phyloP scores from a whole-genome alignment of 2,113 vertebrate species.

The Hipposideros armiger region DNA sequence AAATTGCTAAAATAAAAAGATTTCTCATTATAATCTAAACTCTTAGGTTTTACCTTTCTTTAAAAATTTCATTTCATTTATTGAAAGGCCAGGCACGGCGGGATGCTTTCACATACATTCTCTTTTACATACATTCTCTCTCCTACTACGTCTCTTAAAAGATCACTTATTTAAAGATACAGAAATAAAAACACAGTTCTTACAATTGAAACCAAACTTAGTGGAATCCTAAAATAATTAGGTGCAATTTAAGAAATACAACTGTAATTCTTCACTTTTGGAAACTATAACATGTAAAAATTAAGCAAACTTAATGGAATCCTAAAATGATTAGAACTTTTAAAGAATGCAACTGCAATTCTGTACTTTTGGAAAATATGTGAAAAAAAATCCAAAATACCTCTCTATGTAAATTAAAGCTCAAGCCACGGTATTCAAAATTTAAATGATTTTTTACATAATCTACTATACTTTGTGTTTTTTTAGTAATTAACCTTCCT shows the following conservation, averaged over 20 bases:
- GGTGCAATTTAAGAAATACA: conserved; percentile 32
- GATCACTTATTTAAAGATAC: conserved; percentile 21
- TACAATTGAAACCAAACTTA: conserved; percentile 25
- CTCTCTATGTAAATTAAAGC: conserved; percentile 80
- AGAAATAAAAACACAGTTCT: conserved; percentile 45
- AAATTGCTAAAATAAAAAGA: conserved; percentile 64
- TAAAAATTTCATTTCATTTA: background rate
- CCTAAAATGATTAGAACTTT: conserved; percentile 65
- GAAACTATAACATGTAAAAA: conserved; percentile 65
- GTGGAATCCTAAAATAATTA: conserved; percentile 45
- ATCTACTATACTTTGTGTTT: conserved; percentile 78
- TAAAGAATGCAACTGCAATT: conserved; percentile 72
- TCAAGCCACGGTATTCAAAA: conserved; percentile 79
- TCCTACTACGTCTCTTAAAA: conserved; percentile 37
- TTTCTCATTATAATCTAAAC: conserved; percentile 30
- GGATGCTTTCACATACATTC: background rate
- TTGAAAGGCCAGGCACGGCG: background rate
- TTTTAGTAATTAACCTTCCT: conserved; percentile 84
- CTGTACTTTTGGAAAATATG: conserved; percentile 65
- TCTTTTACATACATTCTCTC: conserved; percentile 32
- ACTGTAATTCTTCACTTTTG: conserved; percentile 58
- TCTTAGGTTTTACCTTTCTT: conserved; percentile 1
- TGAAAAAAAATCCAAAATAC: conserved; percentile 77
- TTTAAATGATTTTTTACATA: conserved; percentile 81
- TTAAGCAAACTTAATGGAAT: conserved; percentile 59